A percentile compares a stretch with the other conserved stretches of the same genome.
These are phyloP conservation scores for Andrena bicolor DNA, from an alignment of 2,888 invertebrate species.

Conservation along the genomic window DNA sequence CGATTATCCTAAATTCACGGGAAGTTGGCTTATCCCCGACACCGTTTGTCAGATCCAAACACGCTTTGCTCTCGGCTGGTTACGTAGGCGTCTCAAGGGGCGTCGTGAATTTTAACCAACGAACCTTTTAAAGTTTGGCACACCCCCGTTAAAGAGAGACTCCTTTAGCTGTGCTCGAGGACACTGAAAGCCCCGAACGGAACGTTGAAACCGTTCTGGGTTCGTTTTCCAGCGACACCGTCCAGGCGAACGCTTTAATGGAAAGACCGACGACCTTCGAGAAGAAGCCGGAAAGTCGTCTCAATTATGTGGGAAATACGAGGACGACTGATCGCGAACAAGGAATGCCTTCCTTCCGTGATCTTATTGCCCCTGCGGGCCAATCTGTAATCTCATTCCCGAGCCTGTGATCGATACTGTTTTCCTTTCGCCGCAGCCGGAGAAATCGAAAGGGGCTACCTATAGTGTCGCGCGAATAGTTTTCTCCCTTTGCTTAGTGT, in stretches of 20 bases:
- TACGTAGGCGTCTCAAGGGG: constrained; percentile 14
- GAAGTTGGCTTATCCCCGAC: background rate
- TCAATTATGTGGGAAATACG: constrained; percentile 41
- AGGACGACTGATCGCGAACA: constrained; percentile 7
- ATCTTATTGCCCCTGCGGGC: constrained; percentile 12
- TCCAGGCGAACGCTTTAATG: constrained; percentile 49
- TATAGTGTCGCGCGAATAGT: background rate
- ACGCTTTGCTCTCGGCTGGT: constrained; percentile 21
- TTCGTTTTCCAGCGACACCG: constrained; percentile 16
- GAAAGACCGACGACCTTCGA: constrained; percentile 5
- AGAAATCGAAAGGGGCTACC: background rate
- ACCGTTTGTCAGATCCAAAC: constrained; percentile 24
- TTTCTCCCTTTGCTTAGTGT: background rate
- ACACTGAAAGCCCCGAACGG: constrained; percentile 43
- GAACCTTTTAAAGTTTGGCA: constrained; percentile 41
- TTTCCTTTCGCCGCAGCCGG: background rate
- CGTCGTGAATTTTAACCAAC: constrained; percentile 52
- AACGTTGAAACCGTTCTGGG: constrained; percentile 47
- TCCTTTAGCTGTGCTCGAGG: constrained; percentile 38
- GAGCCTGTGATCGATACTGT: constrained; percentile 19
- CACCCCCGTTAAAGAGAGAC: constrained; percentile 26
- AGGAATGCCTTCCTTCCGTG: constrained; percentile 13
- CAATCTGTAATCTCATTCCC: constrained; percentile 23
- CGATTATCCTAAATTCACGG: background rate
- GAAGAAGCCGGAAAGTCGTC: constrained; percentile 17